phyloP scores from a whole-genome alignment of 64 coral and sea anemone genomes.

The Stichodactyla mertensii region DNA sequence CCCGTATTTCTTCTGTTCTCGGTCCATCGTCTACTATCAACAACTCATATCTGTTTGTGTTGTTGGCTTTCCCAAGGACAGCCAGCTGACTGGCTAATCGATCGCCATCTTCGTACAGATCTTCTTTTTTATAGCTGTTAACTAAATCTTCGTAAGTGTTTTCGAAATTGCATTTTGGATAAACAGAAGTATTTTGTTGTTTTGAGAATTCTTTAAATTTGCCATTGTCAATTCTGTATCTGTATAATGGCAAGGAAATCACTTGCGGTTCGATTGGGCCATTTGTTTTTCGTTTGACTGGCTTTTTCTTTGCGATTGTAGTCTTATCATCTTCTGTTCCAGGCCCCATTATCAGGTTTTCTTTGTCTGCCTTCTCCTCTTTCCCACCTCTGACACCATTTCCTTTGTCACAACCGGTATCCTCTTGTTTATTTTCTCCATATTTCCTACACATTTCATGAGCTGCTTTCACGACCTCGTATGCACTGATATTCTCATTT shows the following conservation, averaged over 20 bases:
- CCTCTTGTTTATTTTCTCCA: neutral
- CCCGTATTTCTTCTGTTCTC: conserved; percentile 10
- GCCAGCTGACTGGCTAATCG: neutral
- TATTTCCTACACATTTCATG: neutral
- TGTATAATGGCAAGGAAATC: neutral
- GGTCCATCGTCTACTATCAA: conserved; percentile 19
- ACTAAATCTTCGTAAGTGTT: neutral
- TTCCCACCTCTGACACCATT: neutral
- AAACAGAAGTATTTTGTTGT: neutral
- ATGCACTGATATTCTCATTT: neutral
- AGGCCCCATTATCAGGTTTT: neutral
- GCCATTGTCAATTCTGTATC: neutral
- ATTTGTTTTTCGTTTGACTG: neutral
- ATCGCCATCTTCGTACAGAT: neutral
- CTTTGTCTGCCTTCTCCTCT: neutral
- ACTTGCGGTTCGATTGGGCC: neutral
- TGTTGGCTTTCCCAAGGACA: neutral
- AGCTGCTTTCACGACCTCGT: conserved; percentile 4
- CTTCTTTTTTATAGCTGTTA: neutral
- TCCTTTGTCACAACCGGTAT: neutral
- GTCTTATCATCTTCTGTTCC: neutral
- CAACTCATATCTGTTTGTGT: conserved; percentile 13
- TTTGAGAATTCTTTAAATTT: neutral
- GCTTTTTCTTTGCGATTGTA: neutral
- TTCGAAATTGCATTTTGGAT: neutral